phyloP scores from a whole-genome alignment of 2,888 invertebrate species.

The Sicus ferrugineus region DNA sequence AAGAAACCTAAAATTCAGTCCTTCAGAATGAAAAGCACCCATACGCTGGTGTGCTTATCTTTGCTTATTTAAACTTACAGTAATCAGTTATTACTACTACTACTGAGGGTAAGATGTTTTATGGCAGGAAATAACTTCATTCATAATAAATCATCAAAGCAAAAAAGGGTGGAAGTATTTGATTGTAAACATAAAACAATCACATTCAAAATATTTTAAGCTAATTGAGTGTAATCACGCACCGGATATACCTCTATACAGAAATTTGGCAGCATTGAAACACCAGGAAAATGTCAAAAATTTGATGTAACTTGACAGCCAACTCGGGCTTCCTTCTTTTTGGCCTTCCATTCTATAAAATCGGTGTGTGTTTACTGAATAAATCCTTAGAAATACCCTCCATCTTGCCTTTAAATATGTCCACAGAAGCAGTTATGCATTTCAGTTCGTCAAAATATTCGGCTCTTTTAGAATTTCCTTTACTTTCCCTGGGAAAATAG shows the following conservation, averaged over 20 bases:
- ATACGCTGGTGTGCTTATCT: no score
- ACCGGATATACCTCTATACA: constrained; percentile 37
- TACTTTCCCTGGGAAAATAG: neutral
- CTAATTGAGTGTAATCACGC: constrained; percentile 25
- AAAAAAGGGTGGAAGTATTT: neutral
- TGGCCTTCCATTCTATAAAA: constrained; percentile 58
- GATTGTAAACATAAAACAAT: neutral
- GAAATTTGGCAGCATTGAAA: constrained; percentile 41
- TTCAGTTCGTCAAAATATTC: neutral
- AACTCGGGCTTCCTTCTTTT: constrained; percentile 61
- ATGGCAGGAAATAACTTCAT: no score
- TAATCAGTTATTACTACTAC: no score
- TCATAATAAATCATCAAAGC: no score
- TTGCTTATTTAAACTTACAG: no score
- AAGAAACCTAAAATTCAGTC: no score
- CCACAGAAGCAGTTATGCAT: neutral
- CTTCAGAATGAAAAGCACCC: no score
- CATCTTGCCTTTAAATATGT: constrained; percentile 47
- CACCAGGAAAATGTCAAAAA: constrained; percentile 26
- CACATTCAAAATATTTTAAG: neutral
- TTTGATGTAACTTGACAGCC: constrained; percentile 42
- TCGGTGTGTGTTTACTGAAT: constrained; percentile 53
- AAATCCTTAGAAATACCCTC: constrained; percentile 52
- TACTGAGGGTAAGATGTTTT: no score
- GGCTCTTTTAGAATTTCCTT: neutral